Evolutionary conservation across 2,888 invertebrate genomes (phyloP), one percentile per base, ranked within the genome.

Genomic region (Acrobeloides nanus): DNA sequence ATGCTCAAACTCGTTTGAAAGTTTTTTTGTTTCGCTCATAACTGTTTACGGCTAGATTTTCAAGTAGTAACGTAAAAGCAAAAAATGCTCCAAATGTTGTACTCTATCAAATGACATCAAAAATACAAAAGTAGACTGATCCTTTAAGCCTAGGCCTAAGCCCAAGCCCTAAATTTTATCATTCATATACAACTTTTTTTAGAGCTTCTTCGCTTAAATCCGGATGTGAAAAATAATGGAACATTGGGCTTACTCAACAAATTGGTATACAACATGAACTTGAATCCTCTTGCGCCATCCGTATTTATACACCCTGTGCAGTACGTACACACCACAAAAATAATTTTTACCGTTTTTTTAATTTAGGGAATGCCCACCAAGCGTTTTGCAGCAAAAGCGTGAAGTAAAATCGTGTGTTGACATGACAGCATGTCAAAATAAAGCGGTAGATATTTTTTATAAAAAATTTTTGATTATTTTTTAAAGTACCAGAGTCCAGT

Each of bases 151-250:
- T n/a, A n/a, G n/a, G n/a, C n/a, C n/a, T n/a, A n/a, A n/a, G n/a
- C n/a, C n/a, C n/a, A n/a, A n/a, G n/a, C n/a, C 20, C 47, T 10
- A 18, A 15, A 12, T 3, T n/a, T 32, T 8, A 20, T 12, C 15
- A 12, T 32, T 10, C 21, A 25, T 17, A 4, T 21, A n/a, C 23
- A 27, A 15, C 4, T 51, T 29, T 37, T n/a, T 38, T 53, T 51
- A 44, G 58, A 58, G 25, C 40, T 58, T 4, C 38, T 58, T 8
- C 46, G 55, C n/a, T 34, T 59, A 17, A 44, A 46, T 7, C 41
- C 54, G 37, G 51, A 55, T 23, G 58, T 64, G 10, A 58, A 59
- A 23, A 66, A 57, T n/a, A 67, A 67, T 48, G 67, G 67, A n/a
- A 66, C 64, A n/a, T 15, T 46, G 4, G 66, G 66, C 7, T 38